Conservation (phyloP, 2,888 invertebrate genomes). For the Epiblema foenella region DNA sequence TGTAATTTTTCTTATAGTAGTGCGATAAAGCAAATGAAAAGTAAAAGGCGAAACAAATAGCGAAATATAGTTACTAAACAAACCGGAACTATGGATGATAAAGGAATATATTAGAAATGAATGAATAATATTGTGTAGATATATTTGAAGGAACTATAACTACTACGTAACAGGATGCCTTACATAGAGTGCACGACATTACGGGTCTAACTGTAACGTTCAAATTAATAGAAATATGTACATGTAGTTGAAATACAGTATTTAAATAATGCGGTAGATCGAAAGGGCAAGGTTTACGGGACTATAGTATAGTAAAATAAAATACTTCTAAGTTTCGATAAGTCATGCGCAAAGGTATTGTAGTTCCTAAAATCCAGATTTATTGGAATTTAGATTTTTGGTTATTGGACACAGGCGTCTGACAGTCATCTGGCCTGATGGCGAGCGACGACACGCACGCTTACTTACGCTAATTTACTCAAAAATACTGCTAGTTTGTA, state of each 20-base stretch:
- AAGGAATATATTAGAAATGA: slow-evolving; percentile 46
- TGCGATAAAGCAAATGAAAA: slow-evolving; percentile 68
- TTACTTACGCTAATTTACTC: too few species aligned
- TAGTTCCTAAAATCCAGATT: not conserved
- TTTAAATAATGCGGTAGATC: slow-evolving; percentile 5
- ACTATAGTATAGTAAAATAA: slow-evolving; percentile 29
- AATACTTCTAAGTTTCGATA: slow-evolving; percentile 10
- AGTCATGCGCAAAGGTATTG: slow-evolving; percentile 25
- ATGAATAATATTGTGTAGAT: slow-evolving; percentile 41
- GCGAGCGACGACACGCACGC: too few species aligned
- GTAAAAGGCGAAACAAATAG: slow-evolving; percentile 67
- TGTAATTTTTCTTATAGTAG: slow-evolving; percentile 48
- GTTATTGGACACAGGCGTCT: too few species aligned
- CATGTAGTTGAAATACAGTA: slow-evolving; percentile 23
- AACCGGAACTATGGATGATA: slow-evolving; percentile 58
- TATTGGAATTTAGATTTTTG: not conserved
- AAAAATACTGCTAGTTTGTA: too few species aligned
- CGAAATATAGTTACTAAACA: slow-evolving; percentile 59
- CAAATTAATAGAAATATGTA: slow-evolving; percentile 34
- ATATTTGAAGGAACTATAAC: slow-evolving; percentile 43
- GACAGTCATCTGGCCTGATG: too few species aligned
- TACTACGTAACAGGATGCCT: slow-evolving; percentile 55
- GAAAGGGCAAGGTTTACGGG: not conserved
- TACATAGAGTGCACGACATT: slow-evolving; percentile 56
- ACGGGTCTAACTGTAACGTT: slow-evolving; percentile 44